phyloP scores from a whole-genome alignment of 2,888 invertebrate species.

The Eupithecia subfuscata region DNA sequence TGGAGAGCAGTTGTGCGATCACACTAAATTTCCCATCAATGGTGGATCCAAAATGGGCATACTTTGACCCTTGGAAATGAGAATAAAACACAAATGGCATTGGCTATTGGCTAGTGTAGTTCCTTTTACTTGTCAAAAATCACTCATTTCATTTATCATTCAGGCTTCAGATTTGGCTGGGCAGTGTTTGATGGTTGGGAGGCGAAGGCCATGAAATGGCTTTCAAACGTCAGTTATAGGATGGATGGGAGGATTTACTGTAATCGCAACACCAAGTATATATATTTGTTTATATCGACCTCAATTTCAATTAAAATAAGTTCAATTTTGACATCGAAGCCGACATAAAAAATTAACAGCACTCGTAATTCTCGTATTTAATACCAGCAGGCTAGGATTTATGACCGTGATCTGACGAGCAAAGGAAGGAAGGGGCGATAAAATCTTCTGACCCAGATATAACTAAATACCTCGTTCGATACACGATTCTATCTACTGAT shows the following conservation, averaged over 20 bases:
- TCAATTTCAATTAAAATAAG: neutral
- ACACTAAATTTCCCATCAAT: neutral
- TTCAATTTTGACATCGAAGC: conserved; percentile 9
- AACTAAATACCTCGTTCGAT: conserved; percentile 27
- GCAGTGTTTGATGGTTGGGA: too few species aligned
- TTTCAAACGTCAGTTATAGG: too few species aligned
- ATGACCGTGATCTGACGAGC: conserved; percentile 34
- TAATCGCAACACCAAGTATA: too few species aligned
- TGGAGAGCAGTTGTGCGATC: neutral
- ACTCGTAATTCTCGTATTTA: conserved; percentile 37
- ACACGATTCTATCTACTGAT: conserved; percentile 15
- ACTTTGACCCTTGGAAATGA: neutral
- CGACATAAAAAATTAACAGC: conserved; percentile 35
- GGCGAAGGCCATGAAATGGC: too few species aligned
- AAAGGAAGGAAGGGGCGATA: conserved; percentile 40
- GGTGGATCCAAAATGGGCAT: neutral
- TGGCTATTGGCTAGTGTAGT: neutral
- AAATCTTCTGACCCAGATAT: conserved; percentile 41
- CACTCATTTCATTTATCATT: too few species aligned
- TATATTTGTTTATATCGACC: neutral
- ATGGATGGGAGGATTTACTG: too few species aligned
- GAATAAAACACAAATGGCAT: neutral
- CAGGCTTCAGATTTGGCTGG: neutral
- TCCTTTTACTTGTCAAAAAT: too few species aligned
- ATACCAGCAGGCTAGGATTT: conserved; percentile 36